Percentiles rank a stretch among this genome's conserved stretches.
These are phyloP conservation scores for Sula dactylatra DNA, from an alignment of 2,113 vertebrate species.

Conservation along the genomic window DNA sequence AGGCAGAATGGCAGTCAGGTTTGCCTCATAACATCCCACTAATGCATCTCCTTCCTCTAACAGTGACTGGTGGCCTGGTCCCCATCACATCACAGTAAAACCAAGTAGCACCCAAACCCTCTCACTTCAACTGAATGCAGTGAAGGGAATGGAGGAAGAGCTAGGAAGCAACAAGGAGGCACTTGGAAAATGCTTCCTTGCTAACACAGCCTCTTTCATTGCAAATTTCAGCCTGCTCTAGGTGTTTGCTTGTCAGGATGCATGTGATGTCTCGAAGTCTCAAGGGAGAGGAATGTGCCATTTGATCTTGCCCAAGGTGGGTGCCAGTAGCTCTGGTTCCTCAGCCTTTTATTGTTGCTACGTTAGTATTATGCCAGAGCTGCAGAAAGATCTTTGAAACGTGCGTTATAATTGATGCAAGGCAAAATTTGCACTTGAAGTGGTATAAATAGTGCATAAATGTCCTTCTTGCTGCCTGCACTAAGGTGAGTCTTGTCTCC, in stretches of 20 bases:
- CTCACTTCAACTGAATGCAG: neutral
- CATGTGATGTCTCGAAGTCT: neutral
- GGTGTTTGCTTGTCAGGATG: neutral
- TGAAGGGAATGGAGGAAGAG: neutral
- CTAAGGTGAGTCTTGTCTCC: constrained; percentile 27
- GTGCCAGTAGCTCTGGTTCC: neutral
- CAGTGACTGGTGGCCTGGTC: neutral
- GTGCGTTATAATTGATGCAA: neutral
- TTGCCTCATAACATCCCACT: neutral
- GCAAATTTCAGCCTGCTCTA: neutral
- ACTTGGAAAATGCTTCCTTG: neutral
- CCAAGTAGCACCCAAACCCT: neutral
- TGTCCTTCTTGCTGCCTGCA: constrained; percentile 13
- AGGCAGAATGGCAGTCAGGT: neutral
- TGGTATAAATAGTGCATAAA: constrained; percentile 35
- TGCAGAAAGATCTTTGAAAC: neutral
- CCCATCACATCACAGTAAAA: neutral
- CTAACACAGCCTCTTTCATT: fast-evolving
- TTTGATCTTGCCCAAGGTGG: neutral
- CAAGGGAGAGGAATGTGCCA: neutral
- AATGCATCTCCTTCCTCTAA: neutral
- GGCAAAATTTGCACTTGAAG: constrained; percentile 13
- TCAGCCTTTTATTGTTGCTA: neutral
- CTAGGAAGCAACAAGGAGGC: neutral
- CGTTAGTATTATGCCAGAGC: neutral